Evolutionary conservation across 2,888 invertebrate genomes (phyloP), one percentile per base, ranked within the genome.

Genomic region (Malthinus flaveolus): DNA sequence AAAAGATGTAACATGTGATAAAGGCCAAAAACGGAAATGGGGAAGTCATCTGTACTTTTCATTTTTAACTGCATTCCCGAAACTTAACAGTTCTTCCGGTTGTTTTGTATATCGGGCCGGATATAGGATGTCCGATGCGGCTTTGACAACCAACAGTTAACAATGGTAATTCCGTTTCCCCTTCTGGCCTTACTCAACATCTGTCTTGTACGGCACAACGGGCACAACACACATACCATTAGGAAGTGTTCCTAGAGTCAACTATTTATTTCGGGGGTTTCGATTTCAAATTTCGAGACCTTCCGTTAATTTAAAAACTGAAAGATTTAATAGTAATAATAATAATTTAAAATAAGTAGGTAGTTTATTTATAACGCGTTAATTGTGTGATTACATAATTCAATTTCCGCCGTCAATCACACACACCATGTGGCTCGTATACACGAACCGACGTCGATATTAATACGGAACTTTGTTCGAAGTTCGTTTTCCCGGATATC

Each of bases 111-210:
- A 56, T 59, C 54, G 59, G 59, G 68, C 74, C 75, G 76, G 76
- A 75, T 72, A 75, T 75, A 75, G 74, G 72, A 76, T 73, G 73
- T 75, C 75, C 76, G 81, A 82, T 70, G 70, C 67, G 66, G 67
- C 78, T 63, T 70, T 66, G 62, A 63, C 60, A 56, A 49, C 61
- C 48, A 56, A 48, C 56, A 63, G 54, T 54, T 55, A 64, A 66
- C 64, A 66, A 66, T 66, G 47, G 57, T 39, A 48, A 52, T 62
- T 66, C 62, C 66, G 61, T 64, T 63, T 62, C 60, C 59, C 58
- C 49, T 54, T 50, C 12, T 48, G 47, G 39, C 49, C 49, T 39
- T 37, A 46, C 46, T 42, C 42, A 50, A 59, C 59, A 60, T 56
- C 62, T 56, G 59, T 52, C 53, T 51, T 62, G 53, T 49, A 35